Conservation (phyloP, 2,113 vertebrate species). For the Pygoscelis adeliae region DNA sequence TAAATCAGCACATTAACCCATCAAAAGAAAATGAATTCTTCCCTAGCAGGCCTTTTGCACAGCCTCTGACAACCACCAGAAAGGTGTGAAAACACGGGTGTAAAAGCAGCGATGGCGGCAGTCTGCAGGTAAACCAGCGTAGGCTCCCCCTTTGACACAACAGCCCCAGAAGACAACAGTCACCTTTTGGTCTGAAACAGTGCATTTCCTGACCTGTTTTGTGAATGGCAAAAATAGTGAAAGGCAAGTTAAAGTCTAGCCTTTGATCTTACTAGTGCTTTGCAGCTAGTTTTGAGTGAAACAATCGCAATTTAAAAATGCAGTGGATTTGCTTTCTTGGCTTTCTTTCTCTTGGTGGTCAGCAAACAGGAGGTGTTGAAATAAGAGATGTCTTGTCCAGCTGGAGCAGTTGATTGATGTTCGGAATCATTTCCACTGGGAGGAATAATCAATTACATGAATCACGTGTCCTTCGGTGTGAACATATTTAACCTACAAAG, state of each 20-base stretch:
- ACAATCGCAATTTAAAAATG: neutral
- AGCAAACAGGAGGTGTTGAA: neutral
- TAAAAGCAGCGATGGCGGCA: accelerated
- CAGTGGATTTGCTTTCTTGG: neutral
- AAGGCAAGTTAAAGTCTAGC: neutral
- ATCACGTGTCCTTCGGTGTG: neutral
- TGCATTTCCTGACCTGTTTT: neutral
- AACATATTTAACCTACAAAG: neutral
- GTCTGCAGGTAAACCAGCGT: neutral
- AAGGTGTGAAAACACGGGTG: neutral
- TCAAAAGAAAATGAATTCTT: neutral
- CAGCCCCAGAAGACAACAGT: neutral
- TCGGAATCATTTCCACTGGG: neutral
- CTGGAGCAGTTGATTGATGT: neutral
- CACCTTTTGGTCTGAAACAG: neutral
- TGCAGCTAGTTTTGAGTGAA: neutral
- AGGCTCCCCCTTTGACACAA: neutral
- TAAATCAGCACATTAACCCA: neutral
- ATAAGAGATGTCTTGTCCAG: neutral
- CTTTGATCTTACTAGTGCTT: neutral
- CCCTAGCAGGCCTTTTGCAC: neutral
- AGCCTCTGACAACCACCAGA: neutral
- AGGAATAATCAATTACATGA: neutral
- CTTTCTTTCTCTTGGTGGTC: neutral
- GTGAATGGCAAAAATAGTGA: neutral